Evolutionary conservation across 2,797 vertebrate genomes (phyloP).

Genomic region (Enteromius unitaeniatus): DNA sequence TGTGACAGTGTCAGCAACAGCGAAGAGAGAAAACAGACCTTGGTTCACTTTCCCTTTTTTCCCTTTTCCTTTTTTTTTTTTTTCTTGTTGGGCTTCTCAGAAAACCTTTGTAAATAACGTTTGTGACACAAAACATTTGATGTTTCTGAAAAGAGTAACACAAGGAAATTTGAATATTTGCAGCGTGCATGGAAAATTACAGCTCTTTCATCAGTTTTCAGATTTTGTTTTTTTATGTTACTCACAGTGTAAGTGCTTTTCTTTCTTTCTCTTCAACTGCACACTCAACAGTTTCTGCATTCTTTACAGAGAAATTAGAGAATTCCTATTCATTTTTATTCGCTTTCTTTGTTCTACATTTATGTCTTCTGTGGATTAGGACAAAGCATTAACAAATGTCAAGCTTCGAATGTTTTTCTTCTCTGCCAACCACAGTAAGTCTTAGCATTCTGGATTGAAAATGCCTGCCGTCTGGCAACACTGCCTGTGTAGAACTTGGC

Average conservation of each 20-base stretch:
- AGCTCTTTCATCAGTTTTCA: slow-evolving; percentile 40
- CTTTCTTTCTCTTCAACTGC: slow-evolving; percentile 9
- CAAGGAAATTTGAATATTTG: slow-evolving; percentile 41
- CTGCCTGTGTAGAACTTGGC: slow-evolving; percentile 57
- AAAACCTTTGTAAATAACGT: slow-evolving; percentile 53
- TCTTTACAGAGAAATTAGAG: background rate
- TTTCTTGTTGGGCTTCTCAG: slow-evolving; percentile 15
- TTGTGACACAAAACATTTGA: slow-evolving; percentile 45
- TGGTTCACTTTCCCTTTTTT: slow-evolving; percentile 28
- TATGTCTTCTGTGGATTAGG: slow-evolving; percentile 44
- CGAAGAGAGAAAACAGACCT: slow-evolving; percentile 38
- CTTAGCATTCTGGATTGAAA: slow-evolving; percentile 46
- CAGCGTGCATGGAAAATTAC: slow-evolving; percentile 48
- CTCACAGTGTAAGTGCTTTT: background rate
- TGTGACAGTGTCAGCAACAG: slow-evolving; percentile 53
- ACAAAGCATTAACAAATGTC: slow-evolving; percentile 43
- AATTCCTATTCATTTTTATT: slow-evolving; percentile 30
- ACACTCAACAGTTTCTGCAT: background rate
- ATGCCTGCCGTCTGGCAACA: slow-evolving; percentile 49
- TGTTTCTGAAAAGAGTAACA: slow-evolving; percentile 44
- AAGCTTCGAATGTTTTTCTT: slow-evolving; percentile 43
- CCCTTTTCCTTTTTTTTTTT: background rate
- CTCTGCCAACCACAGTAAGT: slow-evolving; percentile 33
- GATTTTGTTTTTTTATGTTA: background rate
- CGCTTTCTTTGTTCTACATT: slow-evolving; percentile 26